Evolutionary conservation across 2,888 invertebrate genomes (phyloP), one percentile per base, ranked within the genome.

Genomic region (Amblyteles armatorius): DNA sequence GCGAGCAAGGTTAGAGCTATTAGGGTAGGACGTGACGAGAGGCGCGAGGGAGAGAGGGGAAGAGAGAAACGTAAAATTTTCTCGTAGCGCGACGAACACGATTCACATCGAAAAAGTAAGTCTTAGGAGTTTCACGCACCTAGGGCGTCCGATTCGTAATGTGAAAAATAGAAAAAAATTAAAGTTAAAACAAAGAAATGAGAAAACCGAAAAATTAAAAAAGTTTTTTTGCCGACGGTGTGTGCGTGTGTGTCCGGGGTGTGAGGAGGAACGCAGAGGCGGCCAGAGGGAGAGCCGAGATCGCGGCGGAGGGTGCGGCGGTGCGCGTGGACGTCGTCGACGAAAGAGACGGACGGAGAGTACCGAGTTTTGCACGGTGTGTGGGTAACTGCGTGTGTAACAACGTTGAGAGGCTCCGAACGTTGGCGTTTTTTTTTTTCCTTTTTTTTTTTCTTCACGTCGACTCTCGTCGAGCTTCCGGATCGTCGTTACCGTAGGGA

Each of bases 221-320:
- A 26, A 26, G 22, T 57, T 57, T 22, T 22, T 57, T 3, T 55
- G 7, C 55, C 55, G 55, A 63, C 3, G 22, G 26, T 26, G 13
- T 9, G 57, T 26, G 26, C 26, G 57, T 11, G 57, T 52, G 57
- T 16, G 44, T 44, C 44, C 44, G 26, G 57, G 26, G 55, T 22
- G 22, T 55, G 26, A 13, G 22, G 57, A 11, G 22, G 57, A 57
- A 22, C 57, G 26, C 57, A 22, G 26, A 57, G 57, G 60, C 44
- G 44, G 44, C 44, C 44, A 44, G 44, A 4, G 60, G 33, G 60
- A 29, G 60, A 63, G 60, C 73, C 44, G 71, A 68, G 63, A 52
- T 72, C 44, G 81, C 74, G 52, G 67, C 81, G 76, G 79, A 85
- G 85, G 85, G 85, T 85, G 85, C 85, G 85, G 85, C 85, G 78